Evolutionary conservation across 2,888 invertebrate genomes (phyloP).

Genomic region (Agrochola litura): DNA sequence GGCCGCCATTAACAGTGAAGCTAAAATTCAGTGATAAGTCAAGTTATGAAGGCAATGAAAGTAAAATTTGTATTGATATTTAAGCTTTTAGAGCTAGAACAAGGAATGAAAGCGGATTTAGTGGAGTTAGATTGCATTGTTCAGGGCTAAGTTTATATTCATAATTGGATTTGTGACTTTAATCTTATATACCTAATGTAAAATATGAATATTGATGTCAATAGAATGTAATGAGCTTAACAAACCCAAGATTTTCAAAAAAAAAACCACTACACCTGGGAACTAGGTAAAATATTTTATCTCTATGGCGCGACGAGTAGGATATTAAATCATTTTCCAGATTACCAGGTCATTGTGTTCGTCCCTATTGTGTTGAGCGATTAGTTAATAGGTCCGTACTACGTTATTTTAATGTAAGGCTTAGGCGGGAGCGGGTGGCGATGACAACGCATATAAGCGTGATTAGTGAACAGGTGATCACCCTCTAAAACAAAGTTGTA

Average conservation of each 20-base stretch:
- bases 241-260: neutral
- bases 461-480: neutral
- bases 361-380: constrained; percentile 34
- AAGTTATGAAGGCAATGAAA: neutral
- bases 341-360: constrained; percentile 42
- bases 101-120: neutral
- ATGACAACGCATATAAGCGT: neutral
- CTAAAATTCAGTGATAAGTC: too few species aligned
- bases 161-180: neutral
- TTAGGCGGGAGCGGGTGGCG: neutral
- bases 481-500: neutral
- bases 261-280: neutral
- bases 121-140: neutral
- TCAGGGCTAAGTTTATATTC: neutral
- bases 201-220: neutral
- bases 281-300: neutral
- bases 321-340: constrained; percentile 40
- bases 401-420: constrained; percentile 1
- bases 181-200: neutral
- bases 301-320: neutral
- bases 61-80: neutral
- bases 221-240: neutral
- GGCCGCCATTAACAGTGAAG: neutral
- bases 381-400: constrained; percentile 31
- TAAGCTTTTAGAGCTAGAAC: neutral